A percentile compares a stretch with the other conserved stretches of the same genome.
Conservation (phyloP, 2,113 vertebrate genomes). For the Poeciliopsis occidentalis region DNA sequence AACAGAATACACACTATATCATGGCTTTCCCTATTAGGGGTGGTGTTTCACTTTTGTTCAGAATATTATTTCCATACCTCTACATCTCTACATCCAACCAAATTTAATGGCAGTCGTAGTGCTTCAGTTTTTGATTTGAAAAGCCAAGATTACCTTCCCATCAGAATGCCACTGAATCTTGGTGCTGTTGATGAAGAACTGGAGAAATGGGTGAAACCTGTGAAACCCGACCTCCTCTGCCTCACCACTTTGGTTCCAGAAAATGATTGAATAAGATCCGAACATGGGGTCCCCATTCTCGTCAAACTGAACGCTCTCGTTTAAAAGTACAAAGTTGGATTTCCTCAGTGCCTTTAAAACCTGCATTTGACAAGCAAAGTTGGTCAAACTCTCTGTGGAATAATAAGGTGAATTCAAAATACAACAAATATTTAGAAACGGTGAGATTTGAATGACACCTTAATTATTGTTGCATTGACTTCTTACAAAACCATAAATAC, state of each 20-base stretch:
- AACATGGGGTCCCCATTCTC: slow-evolving; percentile 72
- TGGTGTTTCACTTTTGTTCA: background rate
- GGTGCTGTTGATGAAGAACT: slow-evolving; percentile 71
- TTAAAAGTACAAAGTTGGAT: slow-evolving; percentile 82
- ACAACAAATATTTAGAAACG: background rate
- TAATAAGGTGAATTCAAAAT: background rate
- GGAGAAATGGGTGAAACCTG: slow-evolving; percentile 25
- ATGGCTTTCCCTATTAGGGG: background rate
- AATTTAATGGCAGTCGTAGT: too few species aligned
- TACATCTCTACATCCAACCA: too few species aligned
- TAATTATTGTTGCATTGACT: too few species aligned
- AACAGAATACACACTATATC: too few species aligned
- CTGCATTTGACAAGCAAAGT: slow-evolving; percentile 5
- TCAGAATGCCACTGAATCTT: slow-evolving; percentile 78
- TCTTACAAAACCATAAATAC: background rate
- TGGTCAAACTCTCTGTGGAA: background rate
- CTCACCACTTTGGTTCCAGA: slow-evolving; percentile 78
- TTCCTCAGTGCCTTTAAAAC: slow-evolving; percentile 69
- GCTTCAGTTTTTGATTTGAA: too few species aligned
- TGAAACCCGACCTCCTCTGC: slow-evolving; percentile 77
- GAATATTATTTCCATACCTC: background rate
- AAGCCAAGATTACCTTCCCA: slow-evolving; percentile 36
- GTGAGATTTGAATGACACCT: background rate
- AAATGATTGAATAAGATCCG: slow-evolving; percentile 77
- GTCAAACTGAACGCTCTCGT: slow-evolving; percentile 78